Evolutionary conservation across 1,140 invertebrate genomes (phyloP).

Genomic region (Oncopodura yosiiana): DNA sequence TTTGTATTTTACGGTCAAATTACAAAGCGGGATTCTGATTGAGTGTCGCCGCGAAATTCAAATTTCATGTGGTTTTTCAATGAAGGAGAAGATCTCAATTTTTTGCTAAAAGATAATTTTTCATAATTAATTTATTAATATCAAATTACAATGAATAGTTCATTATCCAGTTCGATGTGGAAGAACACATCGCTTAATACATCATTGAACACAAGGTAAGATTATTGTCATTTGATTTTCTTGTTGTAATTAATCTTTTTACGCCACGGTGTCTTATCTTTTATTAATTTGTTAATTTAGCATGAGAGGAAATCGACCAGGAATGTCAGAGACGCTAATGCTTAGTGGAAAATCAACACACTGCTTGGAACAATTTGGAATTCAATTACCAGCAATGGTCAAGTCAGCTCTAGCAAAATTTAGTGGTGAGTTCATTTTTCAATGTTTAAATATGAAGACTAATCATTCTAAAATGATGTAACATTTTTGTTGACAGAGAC

Average conservation of each 20-base stretch:
- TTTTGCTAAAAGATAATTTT: too few species aligned
- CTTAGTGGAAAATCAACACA: background rate
- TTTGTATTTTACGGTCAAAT: too few species aligned
- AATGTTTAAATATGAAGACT: background rate
- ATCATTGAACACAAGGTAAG: background rate
- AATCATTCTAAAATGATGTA: background rate
- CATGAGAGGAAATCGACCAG: background rate
- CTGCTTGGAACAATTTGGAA: constrained; percentile 19
- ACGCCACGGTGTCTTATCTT: background rate
- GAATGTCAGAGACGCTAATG: background rate
- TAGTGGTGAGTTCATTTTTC: constrained; percentile 7
- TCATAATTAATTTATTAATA: too few species aligned
- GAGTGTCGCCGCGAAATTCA: too few species aligned
- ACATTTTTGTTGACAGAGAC: background rate
- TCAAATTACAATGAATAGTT: too few species aligned
- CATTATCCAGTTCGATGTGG: background rate
- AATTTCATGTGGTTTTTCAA: too few species aligned
- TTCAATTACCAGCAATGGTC: constrained; percentile 20
- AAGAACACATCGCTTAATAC: background rate
- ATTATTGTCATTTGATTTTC: background rate
- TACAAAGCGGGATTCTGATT: too few species aligned
- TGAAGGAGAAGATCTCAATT: too few species aligned
- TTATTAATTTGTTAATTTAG: background rate
- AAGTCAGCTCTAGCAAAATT: constrained; percentile 13
- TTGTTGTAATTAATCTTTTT: background rate